Conservation (phyloP, 2,888 invertebrate species). For the Allophyes oxyacanthae region DNA sequence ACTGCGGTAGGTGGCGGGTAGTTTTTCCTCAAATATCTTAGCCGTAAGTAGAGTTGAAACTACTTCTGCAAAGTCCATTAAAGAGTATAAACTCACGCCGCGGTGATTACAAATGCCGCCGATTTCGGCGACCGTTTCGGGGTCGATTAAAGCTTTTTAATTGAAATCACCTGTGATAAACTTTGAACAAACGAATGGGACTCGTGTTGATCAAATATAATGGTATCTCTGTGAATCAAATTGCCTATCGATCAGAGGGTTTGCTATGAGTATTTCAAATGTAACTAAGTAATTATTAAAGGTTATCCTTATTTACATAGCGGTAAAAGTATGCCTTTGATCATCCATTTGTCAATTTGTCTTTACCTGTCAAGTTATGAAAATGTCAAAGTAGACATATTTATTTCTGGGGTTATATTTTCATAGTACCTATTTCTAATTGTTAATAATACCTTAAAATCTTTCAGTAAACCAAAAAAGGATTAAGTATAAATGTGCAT, state of each 20-base stretch:
- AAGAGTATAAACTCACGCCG: conserved; percentile 86
- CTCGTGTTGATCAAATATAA: conserved; percentile 43
- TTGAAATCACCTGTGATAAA: conserved; percentile 77
- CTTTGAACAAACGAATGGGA: conserved; percentile 57
- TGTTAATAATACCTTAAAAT: too few species aligned
- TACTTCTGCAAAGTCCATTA: conserved; percentile 88
- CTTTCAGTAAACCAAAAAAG: not conserved
- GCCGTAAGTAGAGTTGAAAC: conserved; percentile 87
- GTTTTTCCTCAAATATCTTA: conserved; percentile 89
- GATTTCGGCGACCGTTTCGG: conserved; percentile 83
- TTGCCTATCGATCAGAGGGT: conserved; percentile 34
- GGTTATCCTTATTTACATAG: conserved; percentile 22
- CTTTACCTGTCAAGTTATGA: conserved; percentile 17
- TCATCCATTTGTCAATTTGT: conserved; percentile 33
- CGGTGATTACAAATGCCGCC: conserved; percentile 85
- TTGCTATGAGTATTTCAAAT: conserved; percentile 24
- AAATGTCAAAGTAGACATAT: conserved; percentile 24
- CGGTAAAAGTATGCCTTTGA: conserved; percentile 36
- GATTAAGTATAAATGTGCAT: conserved; percentile 23
- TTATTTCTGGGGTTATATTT: conserved; percentile 5
- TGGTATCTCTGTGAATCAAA: conserved; percentile 54
- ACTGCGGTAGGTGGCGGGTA: conserved; percentile 83
- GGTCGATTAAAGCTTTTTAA: conserved; percentile 84
- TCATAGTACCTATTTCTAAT: too few species aligned
- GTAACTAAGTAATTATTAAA: conserved; percentile 34